Conservation (phyloP, 2,888 invertebrate species). For the Nephrocerus scutellatus region DNA sequence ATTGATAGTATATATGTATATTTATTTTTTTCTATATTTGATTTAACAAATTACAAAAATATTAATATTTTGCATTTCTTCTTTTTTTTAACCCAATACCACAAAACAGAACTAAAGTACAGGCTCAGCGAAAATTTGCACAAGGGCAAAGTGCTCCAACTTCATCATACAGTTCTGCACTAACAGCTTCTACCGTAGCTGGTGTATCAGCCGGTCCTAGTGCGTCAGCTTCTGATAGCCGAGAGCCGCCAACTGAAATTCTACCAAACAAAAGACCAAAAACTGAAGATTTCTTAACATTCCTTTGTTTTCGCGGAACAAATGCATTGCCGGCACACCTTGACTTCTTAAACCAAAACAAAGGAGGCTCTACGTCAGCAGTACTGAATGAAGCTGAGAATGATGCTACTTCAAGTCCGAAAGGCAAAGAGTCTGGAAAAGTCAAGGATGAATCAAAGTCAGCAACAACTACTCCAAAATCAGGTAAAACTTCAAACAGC, state of each 20-base stretch:
- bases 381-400: conserved; percentile 33
- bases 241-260: conserved; percentile 56
- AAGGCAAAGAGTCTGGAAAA: too few relatives aligned
- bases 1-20: too few relatives aligned
- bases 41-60: too few relatives aligned
- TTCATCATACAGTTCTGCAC: conserved; percentile 34
- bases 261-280: conserved; percentile 63
- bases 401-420: conserved; percentile 26
- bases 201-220: conserved; percentile 32
- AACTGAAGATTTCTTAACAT: conserved; percentile 80
- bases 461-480: conserved; percentile 18
- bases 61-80: neutral
- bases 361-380: too few relatives aligned
- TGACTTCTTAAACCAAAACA: conserved; percentile 57
- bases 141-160: conserved; percentile 72
- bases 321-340: conserved; percentile 63
- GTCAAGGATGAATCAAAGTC: conserved; percentile 28
- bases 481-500: conserved; percentile 25
- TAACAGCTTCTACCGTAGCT: conserved; percentile 28
- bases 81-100: neutral
- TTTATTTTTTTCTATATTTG: too few relatives aligned
- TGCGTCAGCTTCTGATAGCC: conserved; percentile 57
- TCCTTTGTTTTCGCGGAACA: conserved; percentile 74
- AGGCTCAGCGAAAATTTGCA: conserved; percentile 82
- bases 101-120: conserved; percentile 63